Evolutionary conservation across 2,797 vertebrate species (phyloP).

Genomic region (Sphaeramia orbicularis): DNA sequence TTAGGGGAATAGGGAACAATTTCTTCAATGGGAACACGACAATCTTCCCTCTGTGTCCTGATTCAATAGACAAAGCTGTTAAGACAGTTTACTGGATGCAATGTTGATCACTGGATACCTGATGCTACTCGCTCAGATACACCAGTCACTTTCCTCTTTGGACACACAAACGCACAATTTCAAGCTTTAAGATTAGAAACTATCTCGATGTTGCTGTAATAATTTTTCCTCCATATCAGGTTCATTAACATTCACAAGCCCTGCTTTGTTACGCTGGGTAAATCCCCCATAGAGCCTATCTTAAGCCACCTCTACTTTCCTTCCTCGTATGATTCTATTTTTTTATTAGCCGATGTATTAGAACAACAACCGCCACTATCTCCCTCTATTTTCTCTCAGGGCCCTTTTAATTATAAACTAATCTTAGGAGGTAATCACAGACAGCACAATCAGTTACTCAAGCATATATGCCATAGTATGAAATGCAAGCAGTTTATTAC

Average conservation of each 20-base stretch:
- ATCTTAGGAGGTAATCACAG: conserved; percentile 70
- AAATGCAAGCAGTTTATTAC: conserved; percentile 47
- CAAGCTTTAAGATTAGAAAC: conserved; percentile 20
- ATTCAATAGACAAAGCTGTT: conserved; percentile 30
- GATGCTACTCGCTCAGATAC: conserved; percentile 22
- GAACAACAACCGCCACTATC: conserved; percentile 8
- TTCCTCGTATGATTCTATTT: conserved; percentile 41
- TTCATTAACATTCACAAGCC: conserved; percentile 59
- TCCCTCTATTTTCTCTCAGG: conserved; percentile 17
- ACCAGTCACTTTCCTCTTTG: neutral
- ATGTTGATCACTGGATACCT: conserved; percentile 36
- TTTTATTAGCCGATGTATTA: conserved; percentile 11
- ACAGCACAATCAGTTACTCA: conserved; percentile 53
- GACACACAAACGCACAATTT: conserved; percentile 3
- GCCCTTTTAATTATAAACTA: conserved; percentile 71
- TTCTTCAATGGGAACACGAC: conserved; percentile 1
- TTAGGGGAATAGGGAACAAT: conserved; percentile 19
- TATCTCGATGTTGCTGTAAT: conserved; percentile 35
- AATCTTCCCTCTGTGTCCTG: conserved; percentile 2
- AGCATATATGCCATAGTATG: conserved; percentile 36
- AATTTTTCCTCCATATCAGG: conserved; percentile 40
- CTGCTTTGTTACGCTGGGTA: conserved; percentile 54
- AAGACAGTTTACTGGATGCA: conserved; percentile 10
- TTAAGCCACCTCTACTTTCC: conserved; percentile 43
- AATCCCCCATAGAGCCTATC: conserved; percentile 41